Evolutionary conservation across 2,113 vertebrate species (phyloP).

Genomic region (Mionectes macconnelli): DNA sequence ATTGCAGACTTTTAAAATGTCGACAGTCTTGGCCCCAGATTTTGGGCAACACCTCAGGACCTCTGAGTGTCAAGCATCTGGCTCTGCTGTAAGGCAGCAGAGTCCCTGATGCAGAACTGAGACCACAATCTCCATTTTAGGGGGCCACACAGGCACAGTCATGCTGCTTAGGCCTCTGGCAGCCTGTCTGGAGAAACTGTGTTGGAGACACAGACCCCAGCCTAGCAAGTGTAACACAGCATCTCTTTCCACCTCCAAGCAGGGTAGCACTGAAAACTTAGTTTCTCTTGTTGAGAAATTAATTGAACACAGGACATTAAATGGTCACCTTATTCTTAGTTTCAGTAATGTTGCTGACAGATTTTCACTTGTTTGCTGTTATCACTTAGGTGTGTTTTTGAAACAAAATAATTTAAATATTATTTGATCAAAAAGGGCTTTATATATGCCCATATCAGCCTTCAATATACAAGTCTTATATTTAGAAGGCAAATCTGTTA

Average conservation of each 20-base stretch:
- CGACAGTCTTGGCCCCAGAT: background rate
- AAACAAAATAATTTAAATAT: background rate
- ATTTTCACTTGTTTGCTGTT: background rate
- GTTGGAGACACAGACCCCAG: background rate
- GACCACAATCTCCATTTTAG: background rate
- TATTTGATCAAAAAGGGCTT: background rate
- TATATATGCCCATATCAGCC: background rate
- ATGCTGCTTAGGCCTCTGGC: fast-evolving
- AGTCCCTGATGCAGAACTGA: background rate
- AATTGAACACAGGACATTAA: background rate
- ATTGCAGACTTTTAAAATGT: background rate
- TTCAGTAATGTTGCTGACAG: background rate
- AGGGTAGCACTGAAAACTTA: background rate
- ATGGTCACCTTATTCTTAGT: background rate
- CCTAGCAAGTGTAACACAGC: background rate
- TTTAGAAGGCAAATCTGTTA: background rate
- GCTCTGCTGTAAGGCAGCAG: background rate
- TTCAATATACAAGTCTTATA: background rate
- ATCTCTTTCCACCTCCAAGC: background rate
- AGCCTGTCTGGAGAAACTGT: background rate
- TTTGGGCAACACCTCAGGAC: background rate
- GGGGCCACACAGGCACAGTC: too few relatives aligned
- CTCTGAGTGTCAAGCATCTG: background rate
- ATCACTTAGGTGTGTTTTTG: background rate
- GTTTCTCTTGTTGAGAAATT: background rate